These are phyloP conservation scores for Brotula barbata DNA, from an alignment of 2,797 vertebrate genomes.

Conservation along the genomic window DNA sequence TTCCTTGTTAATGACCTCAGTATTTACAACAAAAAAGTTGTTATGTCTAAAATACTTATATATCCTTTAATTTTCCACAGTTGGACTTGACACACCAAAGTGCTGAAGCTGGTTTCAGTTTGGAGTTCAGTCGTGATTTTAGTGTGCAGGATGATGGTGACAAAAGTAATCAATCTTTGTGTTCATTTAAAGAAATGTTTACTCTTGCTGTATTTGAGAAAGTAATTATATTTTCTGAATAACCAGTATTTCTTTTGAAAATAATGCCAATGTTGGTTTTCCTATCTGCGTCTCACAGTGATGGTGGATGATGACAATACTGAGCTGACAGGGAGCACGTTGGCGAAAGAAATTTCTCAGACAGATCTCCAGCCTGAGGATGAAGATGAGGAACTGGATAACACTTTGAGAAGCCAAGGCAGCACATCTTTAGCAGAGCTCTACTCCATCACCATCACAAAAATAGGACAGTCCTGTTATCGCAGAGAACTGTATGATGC, in stretches of 20 bases:
- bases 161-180: background rate
- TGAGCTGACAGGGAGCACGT: slow-evolving; percentile 18
- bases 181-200: too few species aligned
- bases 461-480: slow-evolving; percentile 60
- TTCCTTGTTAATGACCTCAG: too few species aligned
- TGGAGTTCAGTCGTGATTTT: background rate
- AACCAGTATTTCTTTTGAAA: background rate
- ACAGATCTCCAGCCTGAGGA: slow-evolving; percentile 62
- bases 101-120: background rate
- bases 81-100: slow-evolving; percentile 26
- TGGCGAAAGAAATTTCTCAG: slow-evolving; percentile 38
- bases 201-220: too few species aligned
- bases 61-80: slow-evolving; percentile 35
- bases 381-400: slow-evolving; percentile 71
- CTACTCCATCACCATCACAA: slow-evolving; percentile 76
- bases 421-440: slow-evolving; percentile 67
- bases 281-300: slow-evolving; percentile 24
- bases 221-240: background rate
- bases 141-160: slow-evolving; percentile 36
- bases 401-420: slow-evolving; percentile 65
- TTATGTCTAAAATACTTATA: background rate
- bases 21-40: too few species aligned
- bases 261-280: background rate
- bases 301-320: slow-evolving; percentile 9
- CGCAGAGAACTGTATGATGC: slow-evolving; percentile 53